A percentile compares a stretch with the other conserved stretches of the same genome.
These are phyloP conservation scores for Carabus problematicus DNA, from an alignment of 2,888 invertebrate species.

Conservation along the genomic window DNA sequence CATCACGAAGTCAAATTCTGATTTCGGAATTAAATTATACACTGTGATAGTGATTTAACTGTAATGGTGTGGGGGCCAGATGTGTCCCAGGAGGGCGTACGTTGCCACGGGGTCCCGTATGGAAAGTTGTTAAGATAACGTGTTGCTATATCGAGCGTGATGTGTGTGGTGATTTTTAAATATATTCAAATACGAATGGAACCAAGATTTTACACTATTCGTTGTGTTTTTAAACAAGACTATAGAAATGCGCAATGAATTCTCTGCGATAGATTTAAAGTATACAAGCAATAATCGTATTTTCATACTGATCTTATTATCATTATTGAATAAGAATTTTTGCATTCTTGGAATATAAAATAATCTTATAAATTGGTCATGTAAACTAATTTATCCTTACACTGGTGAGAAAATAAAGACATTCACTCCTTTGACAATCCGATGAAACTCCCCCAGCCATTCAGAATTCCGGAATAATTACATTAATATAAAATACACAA, in stretches of 20 bases:
- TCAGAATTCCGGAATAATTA: background rate
- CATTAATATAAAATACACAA: slow-evolving; percentile 7
- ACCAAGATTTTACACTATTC: background rate
- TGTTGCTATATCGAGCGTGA: background rate
- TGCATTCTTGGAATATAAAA: no score
- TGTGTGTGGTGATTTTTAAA: slow-evolving; percentile 11
- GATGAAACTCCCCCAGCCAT: no score
- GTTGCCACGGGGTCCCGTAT: slow-evolving; percentile 44
- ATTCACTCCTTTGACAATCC: no score
- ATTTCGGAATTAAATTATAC: slow-evolving; percentile 49
- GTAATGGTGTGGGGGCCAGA: slow-evolving; percentile 41
- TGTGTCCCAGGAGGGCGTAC: slow-evolving; percentile 44
- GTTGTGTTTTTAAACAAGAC: background rate
- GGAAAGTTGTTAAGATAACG: slow-evolving; percentile 38
- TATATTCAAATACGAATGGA: background rate
- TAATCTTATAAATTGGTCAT: no score
- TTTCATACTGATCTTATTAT: no score
- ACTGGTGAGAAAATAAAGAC: no score
- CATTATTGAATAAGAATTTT: no score
- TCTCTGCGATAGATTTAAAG: no score
- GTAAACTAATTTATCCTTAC: no score
- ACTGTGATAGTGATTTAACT: slow-evolving; percentile 37
- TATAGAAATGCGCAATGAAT: background rate
- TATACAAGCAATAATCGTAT: no score
- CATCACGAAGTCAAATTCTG: slow-evolving; percentile 59